phyloP scores from a whole-genome alignment of 2,797 vertebrate species.

The Megaceryle alcyon region DNA sequence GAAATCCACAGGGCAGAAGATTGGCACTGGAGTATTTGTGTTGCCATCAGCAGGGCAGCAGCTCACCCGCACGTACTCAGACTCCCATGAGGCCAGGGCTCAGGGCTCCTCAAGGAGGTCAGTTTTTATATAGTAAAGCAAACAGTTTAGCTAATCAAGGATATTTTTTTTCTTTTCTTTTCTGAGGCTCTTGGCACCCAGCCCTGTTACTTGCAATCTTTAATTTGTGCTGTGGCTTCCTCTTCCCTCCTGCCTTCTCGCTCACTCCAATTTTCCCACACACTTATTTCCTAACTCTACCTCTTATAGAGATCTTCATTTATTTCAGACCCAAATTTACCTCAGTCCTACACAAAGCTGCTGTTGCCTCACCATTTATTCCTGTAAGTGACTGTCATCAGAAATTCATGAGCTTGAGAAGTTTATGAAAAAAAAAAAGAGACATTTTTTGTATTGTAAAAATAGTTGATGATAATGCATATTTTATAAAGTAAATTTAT shows the following conservation, averaged over 20 bases:
- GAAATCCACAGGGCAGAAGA: conserved; percentile 3
- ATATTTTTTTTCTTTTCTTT: conserved; percentile 24
- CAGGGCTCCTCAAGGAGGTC: conserved; percentile 48
- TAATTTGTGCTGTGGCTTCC: conserved; percentile 69
- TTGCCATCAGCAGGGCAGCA: conserved; percentile 15
- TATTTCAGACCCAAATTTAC: conserved; percentile 42
- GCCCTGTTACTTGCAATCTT: conserved; percentile 59
- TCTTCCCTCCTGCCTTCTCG: conserved; percentile 54
- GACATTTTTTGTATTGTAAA: background rate
- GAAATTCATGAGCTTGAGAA: background rate
- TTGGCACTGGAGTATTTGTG: background rate
- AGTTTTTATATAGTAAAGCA: conserved; percentile 74
- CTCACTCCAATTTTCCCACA: conserved; percentile 66
- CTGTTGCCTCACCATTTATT: conserved; percentile 35
- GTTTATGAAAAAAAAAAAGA: background rate
- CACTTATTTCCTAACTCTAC: conserved; percentile 44
- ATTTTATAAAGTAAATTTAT: background rate
- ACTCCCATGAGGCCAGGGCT: conserved; percentile 39
- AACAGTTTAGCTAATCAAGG: conserved; percentile 70
- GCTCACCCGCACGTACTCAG: conserved; percentile 54
- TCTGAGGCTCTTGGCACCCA: conserved; percentile 60
- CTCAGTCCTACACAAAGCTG: conserved; percentile 16
- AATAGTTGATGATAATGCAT: background rate
- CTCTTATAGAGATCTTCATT: background rate
- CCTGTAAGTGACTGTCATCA: conserved; percentile 23